Percentiles rank a stretch among this genome's conserved stretches.
Evolutionary conservation across 2,113 vertebrate species (phyloP).

Genomic region (Oxyruncus cristatus): DNA sequence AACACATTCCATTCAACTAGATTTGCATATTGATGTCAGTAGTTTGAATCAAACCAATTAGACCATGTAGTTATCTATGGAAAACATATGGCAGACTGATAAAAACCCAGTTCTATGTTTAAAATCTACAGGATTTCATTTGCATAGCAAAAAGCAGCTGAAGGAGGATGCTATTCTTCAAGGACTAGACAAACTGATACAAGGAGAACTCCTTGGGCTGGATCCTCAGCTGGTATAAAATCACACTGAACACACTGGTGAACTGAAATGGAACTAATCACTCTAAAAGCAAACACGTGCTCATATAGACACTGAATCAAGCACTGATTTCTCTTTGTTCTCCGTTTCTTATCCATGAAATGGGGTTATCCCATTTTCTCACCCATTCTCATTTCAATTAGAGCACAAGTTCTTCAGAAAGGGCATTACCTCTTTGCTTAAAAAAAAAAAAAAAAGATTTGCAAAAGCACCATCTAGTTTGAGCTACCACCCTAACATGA

Average conservation of each 20-base stretch:
- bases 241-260: not conserved
- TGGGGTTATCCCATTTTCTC: not conserved
- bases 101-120: slow-evolving; percentile 44
- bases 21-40: slow-evolving; percentile 71
- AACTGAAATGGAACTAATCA: not conserved
- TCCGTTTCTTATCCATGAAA: not conserved
- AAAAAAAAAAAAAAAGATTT: not conserved
- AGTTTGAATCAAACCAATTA: slow-evolving; percentile 73
- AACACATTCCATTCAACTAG: slow-evolving; percentile 55
- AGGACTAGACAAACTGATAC: slow-evolving; percentile 28
- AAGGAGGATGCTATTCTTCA: slow-evolving; percentile 39
- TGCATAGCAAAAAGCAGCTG: slow-evolving; percentile 50
- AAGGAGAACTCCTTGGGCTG: slow-evolving; percentile 18
- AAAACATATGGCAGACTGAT: slow-evolving; percentile 68
- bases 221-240: slow-evolving; percentile 25
- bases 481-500: not conserved
- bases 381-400: not conserved
- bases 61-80: slow-evolving; percentile 63
- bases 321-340: slow-evolving; percentile 10
- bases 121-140: slow-evolving; percentile 62
- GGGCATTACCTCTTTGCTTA: not conserved
- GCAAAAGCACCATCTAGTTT: not conserved
- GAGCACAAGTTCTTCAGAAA: not conserved
- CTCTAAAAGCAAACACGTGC: not conserved
- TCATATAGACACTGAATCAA: not conserved